Conservation (phyloP, 2,113 vertebrate genomes). For the Otocyon megalotis region DNA sequence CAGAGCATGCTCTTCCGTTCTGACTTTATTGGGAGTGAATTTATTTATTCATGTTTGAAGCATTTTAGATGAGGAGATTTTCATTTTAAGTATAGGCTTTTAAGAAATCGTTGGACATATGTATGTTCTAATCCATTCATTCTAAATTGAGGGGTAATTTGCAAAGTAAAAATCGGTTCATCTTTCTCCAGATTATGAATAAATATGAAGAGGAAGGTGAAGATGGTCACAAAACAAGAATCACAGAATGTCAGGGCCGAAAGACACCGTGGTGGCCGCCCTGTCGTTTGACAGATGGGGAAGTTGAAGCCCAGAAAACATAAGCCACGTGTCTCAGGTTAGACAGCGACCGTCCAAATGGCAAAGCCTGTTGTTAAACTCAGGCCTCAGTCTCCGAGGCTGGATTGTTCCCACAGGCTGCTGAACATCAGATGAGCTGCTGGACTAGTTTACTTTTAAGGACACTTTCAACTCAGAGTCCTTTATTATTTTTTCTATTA, state of each 20-base stretch:
- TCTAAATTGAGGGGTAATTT: conserved; percentile 52
- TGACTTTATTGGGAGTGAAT: conserved; percentile 13
- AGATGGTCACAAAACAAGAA: neutral
- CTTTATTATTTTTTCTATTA: neutral
- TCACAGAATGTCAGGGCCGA: neutral
- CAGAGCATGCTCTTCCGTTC: neutral
- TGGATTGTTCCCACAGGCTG: neutral
- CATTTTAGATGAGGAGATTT: conserved; percentile 6
- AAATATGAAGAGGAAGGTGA: neutral
- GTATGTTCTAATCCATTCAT: conserved; percentile 27
- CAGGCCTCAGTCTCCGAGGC: neutral
- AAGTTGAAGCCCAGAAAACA: neutral
- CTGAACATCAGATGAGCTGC: neutral
- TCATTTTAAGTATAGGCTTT: conserved; percentile 48
- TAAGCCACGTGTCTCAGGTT: neutral
- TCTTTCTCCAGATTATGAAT: neutral
- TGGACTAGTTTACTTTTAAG: neutral
- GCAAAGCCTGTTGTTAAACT: neutral
- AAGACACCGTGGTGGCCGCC: neutral
- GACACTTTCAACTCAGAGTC: neutral
- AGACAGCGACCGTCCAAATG: neutral
- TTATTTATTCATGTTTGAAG: conserved; percentile 49
- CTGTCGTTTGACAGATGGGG: neutral
- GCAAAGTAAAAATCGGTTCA: conserved; percentile 34
- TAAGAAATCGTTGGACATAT: neutral